Conservation (phyloP, 2,113 vertebrate species). For the Toxotes chatareus region DNA sequence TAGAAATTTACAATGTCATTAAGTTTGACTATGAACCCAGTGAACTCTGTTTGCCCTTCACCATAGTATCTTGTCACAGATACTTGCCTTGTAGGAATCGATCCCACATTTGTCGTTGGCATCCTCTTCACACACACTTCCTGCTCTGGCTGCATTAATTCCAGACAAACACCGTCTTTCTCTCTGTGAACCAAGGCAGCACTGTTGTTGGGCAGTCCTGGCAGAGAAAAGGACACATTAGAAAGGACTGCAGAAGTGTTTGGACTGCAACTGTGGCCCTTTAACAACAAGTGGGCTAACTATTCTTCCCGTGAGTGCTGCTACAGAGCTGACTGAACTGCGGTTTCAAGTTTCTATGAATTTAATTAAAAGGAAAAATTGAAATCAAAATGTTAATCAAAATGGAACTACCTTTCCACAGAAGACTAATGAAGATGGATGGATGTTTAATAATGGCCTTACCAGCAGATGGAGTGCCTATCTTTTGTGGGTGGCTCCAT, state of each 20-base stretch:
- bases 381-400: neutral
- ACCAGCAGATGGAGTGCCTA: conserved; percentile 90
- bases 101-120: conserved; percentile 83
- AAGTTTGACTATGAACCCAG: conserved; percentile 36
- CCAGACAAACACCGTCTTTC: conserved; percentile 91
- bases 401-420: neutral
- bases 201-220: conserved; percentile 92
- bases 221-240: conserved; percentile 55
- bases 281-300: conserved; percentile 24
- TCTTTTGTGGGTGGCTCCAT: conserved; percentile 84
- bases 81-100: conserved; percentile 88
- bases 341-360: conserved; percentile 25
- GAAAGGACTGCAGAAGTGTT: conserved; percentile 43
- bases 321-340: conserved; percentile 22
- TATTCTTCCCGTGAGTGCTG: conserved; percentile 16
- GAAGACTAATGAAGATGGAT: neutral
- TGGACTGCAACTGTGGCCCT: conserved; percentile 41
- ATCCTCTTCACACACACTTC: conserved; percentile 82
- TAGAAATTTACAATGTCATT: conserved; percentile 28
- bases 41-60: conserved; percentile 50
- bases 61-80: conserved; percentile 33
- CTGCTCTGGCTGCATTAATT: conserved; percentile 87
- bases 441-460: conserved; percentile 53
- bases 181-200: conserved; percentile 87
- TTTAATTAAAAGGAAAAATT: conserved; percentile 19